Evolutionary conservation across 2,797 vertebrate genomes (phyloP).

Genomic region (Poeciliopsis infans): DNA sequence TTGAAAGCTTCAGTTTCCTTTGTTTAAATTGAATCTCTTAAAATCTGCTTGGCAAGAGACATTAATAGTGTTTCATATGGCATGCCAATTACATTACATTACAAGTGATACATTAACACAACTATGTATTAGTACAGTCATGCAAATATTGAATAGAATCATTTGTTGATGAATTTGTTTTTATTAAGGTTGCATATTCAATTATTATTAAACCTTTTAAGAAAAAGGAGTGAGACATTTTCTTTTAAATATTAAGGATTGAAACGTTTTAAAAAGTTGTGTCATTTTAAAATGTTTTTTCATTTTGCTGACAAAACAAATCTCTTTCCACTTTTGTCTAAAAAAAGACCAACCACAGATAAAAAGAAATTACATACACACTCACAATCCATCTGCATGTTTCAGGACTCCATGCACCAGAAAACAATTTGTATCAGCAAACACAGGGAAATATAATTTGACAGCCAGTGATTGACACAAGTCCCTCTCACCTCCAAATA

Average conservation of each 20-base stretch:
- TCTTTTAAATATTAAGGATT: background rate
- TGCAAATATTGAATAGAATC: background rate
- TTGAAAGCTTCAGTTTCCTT: background rate
- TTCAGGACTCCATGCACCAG: background rate
- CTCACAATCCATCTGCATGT: background rate
- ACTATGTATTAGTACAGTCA: background rate
- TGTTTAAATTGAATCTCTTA: background rate
- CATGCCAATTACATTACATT: background rate
- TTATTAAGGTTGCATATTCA: background rate
- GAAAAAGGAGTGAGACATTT: background rate
- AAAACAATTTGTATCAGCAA: background rate
- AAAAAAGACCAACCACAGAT: background rate
- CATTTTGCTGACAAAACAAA: background rate
- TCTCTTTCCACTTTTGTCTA: background rate
- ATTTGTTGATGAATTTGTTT: background rate
- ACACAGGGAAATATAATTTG: constrained; percentile 31
- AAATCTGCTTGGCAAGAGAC: background rate
- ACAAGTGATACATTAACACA: background rate
- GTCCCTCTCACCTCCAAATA: constrained; percentile 32
- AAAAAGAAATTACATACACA: background rate
- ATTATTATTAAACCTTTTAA: background rate
- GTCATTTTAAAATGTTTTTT: background rate
- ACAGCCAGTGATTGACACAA: constrained; percentile 52
- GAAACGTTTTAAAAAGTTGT: background rate
- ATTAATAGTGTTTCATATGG: background rate